Conservation (phyloP, 1,140 invertebrate species). For the Streblospio benedicti region DNA sequence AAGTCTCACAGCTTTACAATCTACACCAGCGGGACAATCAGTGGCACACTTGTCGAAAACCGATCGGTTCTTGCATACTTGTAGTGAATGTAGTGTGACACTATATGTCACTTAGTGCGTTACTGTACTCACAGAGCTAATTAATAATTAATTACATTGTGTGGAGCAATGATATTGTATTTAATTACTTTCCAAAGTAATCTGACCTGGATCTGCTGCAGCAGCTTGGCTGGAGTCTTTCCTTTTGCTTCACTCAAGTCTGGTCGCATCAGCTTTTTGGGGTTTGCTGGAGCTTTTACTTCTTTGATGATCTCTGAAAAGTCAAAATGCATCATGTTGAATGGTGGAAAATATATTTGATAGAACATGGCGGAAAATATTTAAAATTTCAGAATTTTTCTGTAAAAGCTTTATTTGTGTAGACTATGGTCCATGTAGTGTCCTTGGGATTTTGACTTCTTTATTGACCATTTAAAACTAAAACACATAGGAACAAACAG, state of each 20-base stretch:
- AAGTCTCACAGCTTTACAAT: not conserved
- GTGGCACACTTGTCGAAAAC: not conserved
- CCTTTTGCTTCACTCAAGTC: not conserved
- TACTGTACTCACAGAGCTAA: not conserved
- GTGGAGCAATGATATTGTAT: not conserved
- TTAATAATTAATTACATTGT: not conserved
- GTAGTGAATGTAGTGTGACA: not conserved
- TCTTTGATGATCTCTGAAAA: conserved; percentile 73
- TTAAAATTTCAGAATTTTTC: not conserved
- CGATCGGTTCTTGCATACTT: not conserved
- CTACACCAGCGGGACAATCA: not conserved
- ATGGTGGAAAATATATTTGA: not conserved
- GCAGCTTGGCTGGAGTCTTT: not conserved
- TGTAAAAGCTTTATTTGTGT: too few relatives aligned
- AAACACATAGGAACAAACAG: too few relatives aligned
- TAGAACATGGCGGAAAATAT: not conserved
- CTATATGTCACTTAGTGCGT: not conserved
- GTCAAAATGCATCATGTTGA: conserved; percentile 8
- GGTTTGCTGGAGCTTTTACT: conserved; percentile 64
- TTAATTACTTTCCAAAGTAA: not conserved
- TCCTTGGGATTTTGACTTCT: too few relatives aligned
- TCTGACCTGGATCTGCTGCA: not conserved
- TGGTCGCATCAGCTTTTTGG: not conserved
- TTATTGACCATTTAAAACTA: too few relatives aligned
- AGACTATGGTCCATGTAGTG: too few relatives aligned